Percentiles rank a stretch among this genome's conserved stretches.
These are phyloP conservation scores for Physella acuta DNA, from an alignment of 1,140 invertebrate species.

Conservation along the genomic window DNA sequence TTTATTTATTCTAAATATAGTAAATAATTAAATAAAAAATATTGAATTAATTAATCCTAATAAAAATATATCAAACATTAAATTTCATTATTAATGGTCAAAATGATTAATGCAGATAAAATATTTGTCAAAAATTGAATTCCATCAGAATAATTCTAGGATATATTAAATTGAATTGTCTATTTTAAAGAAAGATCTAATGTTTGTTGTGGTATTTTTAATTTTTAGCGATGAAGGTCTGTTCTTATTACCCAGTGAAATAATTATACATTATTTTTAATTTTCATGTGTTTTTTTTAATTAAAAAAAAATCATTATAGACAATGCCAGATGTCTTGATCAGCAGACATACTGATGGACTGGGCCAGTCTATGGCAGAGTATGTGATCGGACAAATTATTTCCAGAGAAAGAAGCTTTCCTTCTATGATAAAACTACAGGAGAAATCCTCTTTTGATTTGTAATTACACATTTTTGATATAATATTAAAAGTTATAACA, in stretches of 20 bases:
- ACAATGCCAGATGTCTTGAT: background rate
- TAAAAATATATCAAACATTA: no score
- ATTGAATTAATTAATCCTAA: no score
- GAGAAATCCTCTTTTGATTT: conserved; percentile 56
- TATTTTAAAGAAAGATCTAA: no score
- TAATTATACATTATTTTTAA: background rate
- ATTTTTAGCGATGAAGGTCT: background rate
- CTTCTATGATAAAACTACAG: conserved; percentile 58
- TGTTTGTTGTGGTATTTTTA: background rate
- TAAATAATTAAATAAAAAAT: no score
- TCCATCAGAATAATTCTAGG: no score
- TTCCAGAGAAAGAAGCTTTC: conserved; percentile 62
- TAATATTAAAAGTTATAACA: no score
- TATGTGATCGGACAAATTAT: conserved; percentile 65
- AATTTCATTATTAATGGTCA: no score
- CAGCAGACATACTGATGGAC: conserved; percentile 61
- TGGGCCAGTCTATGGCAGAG: conserved; percentile 65
- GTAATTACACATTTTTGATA: no score
- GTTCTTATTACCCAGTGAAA: background rate
- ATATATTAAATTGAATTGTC: no score
- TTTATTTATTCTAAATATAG: no score
- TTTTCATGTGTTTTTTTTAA: background rate
- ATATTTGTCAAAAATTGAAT: no score
- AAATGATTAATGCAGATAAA: no score
- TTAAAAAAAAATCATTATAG: conserved; percentile 7